A percentile compares a stretch with the other conserved stretches of the same genome.
Conservation (phyloP, 64 coral and sea anemone species). For the Montipora foliosa region DNA sequence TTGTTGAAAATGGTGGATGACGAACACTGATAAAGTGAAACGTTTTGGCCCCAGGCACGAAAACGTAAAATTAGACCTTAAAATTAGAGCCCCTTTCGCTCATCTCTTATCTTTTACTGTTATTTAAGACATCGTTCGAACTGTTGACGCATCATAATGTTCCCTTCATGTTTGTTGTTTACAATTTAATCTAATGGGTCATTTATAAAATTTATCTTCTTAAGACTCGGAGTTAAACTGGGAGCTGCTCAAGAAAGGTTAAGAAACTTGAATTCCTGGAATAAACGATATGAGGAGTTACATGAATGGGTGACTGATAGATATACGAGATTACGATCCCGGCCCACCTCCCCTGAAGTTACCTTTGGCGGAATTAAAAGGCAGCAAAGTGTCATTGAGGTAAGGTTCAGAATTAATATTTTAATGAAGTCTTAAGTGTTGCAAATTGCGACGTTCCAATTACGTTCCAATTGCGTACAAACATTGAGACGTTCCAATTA, state of each 20-base stretch:
- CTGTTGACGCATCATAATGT: too few species aligned
- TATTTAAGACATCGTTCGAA: too few species aligned
- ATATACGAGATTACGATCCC: constrained; percentile 48
- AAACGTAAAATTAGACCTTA: too few species aligned
- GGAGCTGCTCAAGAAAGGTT: constrained; percentile 5
- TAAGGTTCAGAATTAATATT: not conserved
- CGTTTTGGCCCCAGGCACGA: too few species aligned
- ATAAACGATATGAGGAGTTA: constrained; percentile 78
- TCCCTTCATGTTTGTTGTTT: too few species aligned
- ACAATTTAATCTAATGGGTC: too few species aligned
- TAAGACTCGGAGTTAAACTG: constrained; percentile 53
- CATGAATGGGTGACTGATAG: constrained; percentile 79
- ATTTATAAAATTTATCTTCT: not conserved
- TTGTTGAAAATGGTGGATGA: too few species aligned
- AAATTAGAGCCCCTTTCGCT: too few species aligned
- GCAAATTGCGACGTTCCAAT: too few species aligned
- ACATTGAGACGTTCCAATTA: not conserved
- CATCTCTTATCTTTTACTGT: too few species aligned
- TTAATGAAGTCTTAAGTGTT: not conserved
- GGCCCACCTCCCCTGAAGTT: constrained; percentile 48
- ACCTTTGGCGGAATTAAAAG: constrained; percentile 87
- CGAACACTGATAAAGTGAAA: too few species aligned
- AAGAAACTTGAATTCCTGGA: constrained; percentile 48
- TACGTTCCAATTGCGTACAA: too few species aligned
- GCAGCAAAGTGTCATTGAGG: constrained; percentile 91